phyloP scores from a whole-genome alignment of 2,888 invertebrate species.

The Cremastinae sp. region DNA sequence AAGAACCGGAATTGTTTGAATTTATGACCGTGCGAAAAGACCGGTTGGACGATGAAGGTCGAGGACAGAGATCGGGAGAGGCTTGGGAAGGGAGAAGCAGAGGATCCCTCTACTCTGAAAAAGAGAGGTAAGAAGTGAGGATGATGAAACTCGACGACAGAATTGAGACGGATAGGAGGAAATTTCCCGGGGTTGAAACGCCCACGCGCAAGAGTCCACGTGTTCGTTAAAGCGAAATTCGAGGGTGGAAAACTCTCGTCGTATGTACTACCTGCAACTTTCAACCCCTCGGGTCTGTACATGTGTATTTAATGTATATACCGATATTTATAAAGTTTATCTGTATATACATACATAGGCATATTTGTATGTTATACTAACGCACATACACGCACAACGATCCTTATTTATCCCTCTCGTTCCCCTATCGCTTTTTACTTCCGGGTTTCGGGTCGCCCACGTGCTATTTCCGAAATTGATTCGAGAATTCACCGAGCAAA shows the following conservation, averaged over 20 bases:
- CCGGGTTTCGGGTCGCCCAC: constrained; percentile 42
- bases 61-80: too few species aligned
- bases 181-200: constrained; percentile 28
- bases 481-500: constrained; percentile 33
- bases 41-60: too few species aligned
- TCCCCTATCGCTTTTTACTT: constrained; percentile 15
- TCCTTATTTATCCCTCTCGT: constrained; percentile 11
- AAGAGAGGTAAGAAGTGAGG: constrained; percentile 16
- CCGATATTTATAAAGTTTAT: too few species aligned
- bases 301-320: constrained; percentile 1
- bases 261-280: constrained; percentile 37
- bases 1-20: constrained; percentile 33
- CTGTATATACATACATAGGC: too few species aligned
- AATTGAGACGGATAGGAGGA: constrained; percentile 28
- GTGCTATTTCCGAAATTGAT: constrained; percentile 51
- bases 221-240: constrained; percentile 3
- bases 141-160: constrained; percentile 42
- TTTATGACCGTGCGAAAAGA: constrained; percentile 6
- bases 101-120: too few species aligned
- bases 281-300: constrained; percentile 19
- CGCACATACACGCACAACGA: not conserved
- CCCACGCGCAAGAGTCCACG: constrained; percentile 16
- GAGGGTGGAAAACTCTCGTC: constrained; percentile 25
- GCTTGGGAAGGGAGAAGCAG: too few species aligned
- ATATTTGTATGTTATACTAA: too few species aligned